These are phyloP conservation scores for Borostomias antarcticus DNA, from an alignment of 2,797 vertebrate genomes.

Conservation along the genomic window DNA sequence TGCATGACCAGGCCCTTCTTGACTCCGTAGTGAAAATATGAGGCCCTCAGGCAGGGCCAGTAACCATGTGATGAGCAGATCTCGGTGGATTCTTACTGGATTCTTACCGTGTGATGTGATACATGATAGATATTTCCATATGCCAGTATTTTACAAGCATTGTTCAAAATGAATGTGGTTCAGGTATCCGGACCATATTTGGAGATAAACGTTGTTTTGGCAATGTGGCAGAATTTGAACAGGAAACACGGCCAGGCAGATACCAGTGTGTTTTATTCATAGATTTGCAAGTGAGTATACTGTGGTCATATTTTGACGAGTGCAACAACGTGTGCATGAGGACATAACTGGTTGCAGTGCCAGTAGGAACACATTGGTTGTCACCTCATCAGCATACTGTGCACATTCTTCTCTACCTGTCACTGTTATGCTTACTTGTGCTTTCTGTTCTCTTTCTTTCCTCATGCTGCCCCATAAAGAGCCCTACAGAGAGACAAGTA, in stretches of 20 bases:
- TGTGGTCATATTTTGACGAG: neutral
- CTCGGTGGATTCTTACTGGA: neutral
- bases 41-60: too few species aligned
- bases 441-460: conserved; percentile 90
- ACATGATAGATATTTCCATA: too few species aligned
- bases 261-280: too few species aligned
- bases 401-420: conserved; percentile 89
- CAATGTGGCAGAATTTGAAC: too few species aligned
- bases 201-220: too few species aligned
- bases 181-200: too few species aligned
- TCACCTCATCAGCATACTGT: conserved; percentile 80
- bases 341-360: conserved; percentile 8
- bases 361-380: conserved; percentile 42
- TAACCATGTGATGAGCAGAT: too few species aligned
- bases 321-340: conserved; percentile 39
- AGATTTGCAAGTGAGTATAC: neutral
- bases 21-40: too few species aligned
- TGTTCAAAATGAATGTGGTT: too few species aligned
- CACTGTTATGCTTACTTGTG: conserved; percentile 96
- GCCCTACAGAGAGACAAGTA: conserved; percentile 99
- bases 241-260: too few species aligned
- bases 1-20: too few species aligned
- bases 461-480: conserved; percentile 99
- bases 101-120: neutral
- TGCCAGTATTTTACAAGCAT: too few species aligned